Evolutionary conservation across 2,888 invertebrate species (phyloP).

Genomic region (Congeria kusceri): DNA sequence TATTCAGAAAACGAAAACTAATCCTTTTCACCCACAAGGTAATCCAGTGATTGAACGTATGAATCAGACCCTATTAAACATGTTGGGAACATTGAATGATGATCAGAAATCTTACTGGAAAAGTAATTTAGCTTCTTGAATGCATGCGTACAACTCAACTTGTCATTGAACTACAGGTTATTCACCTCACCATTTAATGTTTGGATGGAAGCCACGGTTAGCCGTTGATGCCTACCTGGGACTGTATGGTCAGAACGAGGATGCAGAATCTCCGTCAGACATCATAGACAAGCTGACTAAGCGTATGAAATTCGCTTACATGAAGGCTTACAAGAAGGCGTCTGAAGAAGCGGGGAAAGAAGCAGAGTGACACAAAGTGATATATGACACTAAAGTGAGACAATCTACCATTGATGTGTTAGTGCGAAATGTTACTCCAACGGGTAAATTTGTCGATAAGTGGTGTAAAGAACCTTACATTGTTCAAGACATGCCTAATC

Average conservation of each 20-base stretch:
- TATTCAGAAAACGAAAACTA: not conserved
- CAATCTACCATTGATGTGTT: constrained; percentile 10
- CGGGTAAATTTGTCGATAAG: constrained; percentile 5
- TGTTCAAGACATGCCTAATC: too few relatives aligned
- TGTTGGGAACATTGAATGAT: not conserved
- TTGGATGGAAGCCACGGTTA: not conserved
- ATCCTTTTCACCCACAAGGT: not conserved
- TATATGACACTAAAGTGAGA: constrained; percentile 17
- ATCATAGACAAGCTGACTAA: constrained; percentile 9
- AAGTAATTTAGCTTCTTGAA: not conserved
- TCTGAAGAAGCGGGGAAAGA: not conserved
- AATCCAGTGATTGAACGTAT: not conserved
- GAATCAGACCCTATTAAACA: not conserved
- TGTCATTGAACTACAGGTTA: not conserved
- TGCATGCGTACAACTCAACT: constrained; percentile 1
- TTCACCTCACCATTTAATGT: not conserved
- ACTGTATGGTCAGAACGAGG: not conserved
- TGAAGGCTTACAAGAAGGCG: constrained; percentile 17
- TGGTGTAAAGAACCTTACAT: constrained; percentile 19
- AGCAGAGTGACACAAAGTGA: not conserved
- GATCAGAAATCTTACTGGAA: constrained; percentile 4
- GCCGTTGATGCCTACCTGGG: constrained; percentile 12
- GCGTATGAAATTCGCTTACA: too few relatives aligned
- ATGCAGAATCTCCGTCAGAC: not conserved
- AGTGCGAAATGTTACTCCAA: constrained; percentile 1